A percentile compares a stretch with the other conserved stretches of the same genome.
phyloP scores from a whole-genome alignment of 2,888 invertebrate genomes.

The Smittia sp. region DNA sequence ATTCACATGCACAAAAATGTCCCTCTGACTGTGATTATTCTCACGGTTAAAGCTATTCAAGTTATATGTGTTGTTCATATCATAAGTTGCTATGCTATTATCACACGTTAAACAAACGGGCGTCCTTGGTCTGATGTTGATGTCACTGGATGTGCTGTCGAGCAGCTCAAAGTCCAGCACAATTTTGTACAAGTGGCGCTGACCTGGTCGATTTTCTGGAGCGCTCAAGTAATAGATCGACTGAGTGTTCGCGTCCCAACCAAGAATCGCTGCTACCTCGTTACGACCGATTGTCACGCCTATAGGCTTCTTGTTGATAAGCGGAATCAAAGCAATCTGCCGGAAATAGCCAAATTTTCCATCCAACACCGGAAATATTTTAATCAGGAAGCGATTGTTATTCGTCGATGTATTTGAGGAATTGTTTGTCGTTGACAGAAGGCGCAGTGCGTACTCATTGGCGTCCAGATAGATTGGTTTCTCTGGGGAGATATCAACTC shows the following conservation, averaged over 20 bases:
- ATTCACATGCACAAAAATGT: conserved; percentile 46
- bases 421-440: not conserved
- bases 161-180: conserved; percentile 54
- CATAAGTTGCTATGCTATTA: conserved; percentile 48
- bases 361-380: conserved; percentile 57
- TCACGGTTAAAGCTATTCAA: conserved; percentile 33
- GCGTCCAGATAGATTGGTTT: conserved; percentile 37
- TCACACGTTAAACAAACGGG: conserved; percentile 54
- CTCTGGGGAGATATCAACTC: conserved; percentile 38
- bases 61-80: conserved; percentile 28
- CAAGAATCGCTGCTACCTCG: conserved; percentile 69
- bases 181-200: conserved; percentile 78
- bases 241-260: conserved; percentile 72
- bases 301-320: conserved; percentile 48
- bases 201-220: conserved; percentile 72
- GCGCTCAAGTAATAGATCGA: conserved; percentile 80
- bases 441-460: not conserved
- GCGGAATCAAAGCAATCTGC: conserved; percentile 32
- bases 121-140: conserved; percentile 50
- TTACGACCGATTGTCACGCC: conserved; percentile 70
- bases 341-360: conserved; percentile 57
- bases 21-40: conserved; percentile 19
- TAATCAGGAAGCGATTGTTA: conserved; percentile 36
- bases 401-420: conserved; percentile 6
- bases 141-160: conserved; percentile 46